These are phyloP conservation scores for Netta rufina DNA, from an alignment of 2,797 vertebrate species.

Conservation along the genomic window DNA sequence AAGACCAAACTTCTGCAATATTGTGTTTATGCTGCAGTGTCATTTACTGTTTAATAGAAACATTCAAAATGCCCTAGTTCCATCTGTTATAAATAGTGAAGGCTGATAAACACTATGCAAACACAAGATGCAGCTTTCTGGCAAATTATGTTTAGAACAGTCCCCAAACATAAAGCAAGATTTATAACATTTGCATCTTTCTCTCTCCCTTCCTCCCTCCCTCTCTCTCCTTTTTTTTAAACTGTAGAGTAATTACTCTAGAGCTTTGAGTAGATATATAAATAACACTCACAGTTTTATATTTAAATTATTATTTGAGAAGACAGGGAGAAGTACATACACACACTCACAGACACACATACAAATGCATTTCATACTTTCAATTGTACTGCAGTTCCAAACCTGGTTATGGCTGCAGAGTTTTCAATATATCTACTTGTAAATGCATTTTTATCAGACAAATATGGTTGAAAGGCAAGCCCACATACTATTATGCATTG, in stretches of 20 bases:
- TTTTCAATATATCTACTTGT: constrained; percentile 66
- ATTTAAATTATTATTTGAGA: constrained; percentile 69
- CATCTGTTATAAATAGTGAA: constrained; percentile 80
- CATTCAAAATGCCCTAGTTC: constrained; percentile 75
- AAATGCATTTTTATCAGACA: constrained; percentile 63
- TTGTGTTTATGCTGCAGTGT: constrained; percentile 78
- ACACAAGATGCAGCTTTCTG: constrained; percentile 78
- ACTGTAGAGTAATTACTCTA: constrained; percentile 66
- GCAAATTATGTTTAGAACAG: constrained; percentile 72
- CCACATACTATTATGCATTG: constrained; percentile 12
- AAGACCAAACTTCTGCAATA: constrained; percentile 80
- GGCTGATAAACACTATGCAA: constrained; percentile 78
- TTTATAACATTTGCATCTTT: constrained; percentile 76
- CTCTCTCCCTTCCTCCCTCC: background rate
- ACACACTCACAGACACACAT: background rate
- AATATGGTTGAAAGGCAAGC: constrained; percentile 60
- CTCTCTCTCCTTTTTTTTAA: constrained; percentile 41
- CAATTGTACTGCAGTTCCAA: constrained; percentile 66
- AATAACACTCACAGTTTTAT: constrained; percentile 75
- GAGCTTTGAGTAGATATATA: constrained; percentile 72
- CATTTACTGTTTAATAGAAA: constrained; percentile 83
- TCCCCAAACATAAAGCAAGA: constrained; percentile 76
- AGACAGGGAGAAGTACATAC: constrained; percentile 54
- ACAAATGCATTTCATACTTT: constrained; percentile 10
- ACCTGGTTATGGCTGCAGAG: constrained; percentile 65